phyloP scores from a whole-genome alignment of 2,797 vertebrate species.

The Pipistrellus pygmaeus region DNA sequence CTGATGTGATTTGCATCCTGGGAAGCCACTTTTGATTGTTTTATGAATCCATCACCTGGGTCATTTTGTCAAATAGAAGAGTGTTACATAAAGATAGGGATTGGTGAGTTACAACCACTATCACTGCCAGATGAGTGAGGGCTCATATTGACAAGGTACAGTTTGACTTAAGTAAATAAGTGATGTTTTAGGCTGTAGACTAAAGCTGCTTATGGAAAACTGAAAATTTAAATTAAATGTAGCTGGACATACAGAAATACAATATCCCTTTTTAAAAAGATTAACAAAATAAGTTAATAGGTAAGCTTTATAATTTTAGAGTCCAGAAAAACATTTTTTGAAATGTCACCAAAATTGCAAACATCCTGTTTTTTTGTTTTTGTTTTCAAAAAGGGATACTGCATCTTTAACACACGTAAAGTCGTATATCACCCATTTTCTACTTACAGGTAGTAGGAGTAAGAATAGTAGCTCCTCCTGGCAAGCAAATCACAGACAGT shows the following conservation, averaged over 20 bases:
- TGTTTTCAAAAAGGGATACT: slow-evolving; percentile 99
- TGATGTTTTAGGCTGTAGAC: slow-evolving; percentile 73
- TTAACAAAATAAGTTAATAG: slow-evolving; percentile 61
- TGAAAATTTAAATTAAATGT: slow-evolving; percentile 84
- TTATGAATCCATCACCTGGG: not conserved
- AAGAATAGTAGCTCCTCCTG: slow-evolving; percentile 99
- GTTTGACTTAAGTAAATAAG: slow-evolving; percentile 81
- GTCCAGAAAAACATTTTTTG: slow-evolving; percentile 14
- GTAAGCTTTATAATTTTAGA: slow-evolving; percentile 71
- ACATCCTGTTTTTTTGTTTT: slow-evolving; percentile 74
- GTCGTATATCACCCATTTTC: slow-evolving; percentile 91
- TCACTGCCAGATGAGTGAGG: slow-evolving; percentile 49
- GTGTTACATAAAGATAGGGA: not conserved
- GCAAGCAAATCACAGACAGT: slow-evolving; percentile 99
- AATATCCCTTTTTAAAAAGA: slow-evolving; percentile 91
- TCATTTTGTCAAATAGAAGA: not conserved
- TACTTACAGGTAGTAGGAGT: slow-evolving; percentile 99
- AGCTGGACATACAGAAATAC: slow-evolving; percentile 87
- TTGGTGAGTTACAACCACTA: slow-evolving; percentile 34
- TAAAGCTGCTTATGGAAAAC: slow-evolving; percentile 79
- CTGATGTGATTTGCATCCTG: not conserved
- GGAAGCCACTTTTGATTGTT: slow-evolving; percentile 2
- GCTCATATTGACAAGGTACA: slow-evolving; percentile 59
- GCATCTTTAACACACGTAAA: slow-evolving; percentile 96
- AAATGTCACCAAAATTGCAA: slow-evolving; percentile 69